Evolutionary conservation across 2,113 vertebrate species (phyloP), one percentile per base, ranked within the genome.

Genomic region (Callipepla californica): DNA sequence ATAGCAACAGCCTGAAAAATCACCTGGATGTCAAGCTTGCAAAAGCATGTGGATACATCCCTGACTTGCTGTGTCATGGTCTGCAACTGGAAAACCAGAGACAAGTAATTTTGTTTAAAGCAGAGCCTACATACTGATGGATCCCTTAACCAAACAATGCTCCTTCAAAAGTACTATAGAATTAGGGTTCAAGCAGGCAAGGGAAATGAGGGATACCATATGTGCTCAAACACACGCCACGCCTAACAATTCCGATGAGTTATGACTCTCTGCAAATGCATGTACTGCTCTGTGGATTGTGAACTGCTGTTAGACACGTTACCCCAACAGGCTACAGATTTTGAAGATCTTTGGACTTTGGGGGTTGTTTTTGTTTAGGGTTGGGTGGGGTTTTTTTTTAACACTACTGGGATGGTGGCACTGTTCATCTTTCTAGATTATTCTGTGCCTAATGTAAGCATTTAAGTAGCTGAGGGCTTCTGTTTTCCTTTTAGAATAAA

Each of bases 401-500:
- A 53, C 1, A 3, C 66, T 92, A 6, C 51, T 78, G 83, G 61
- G 77, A 80, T 85, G 38, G 93, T 32, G 8, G 25, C 25, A 78
- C 47, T 81, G 44, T 90, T 94, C 83, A 86, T 95, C 61, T 86
- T 94, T 40, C 57, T 45, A 36, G 65, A 78, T 55, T 65, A 65
- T 86, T 92, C 85, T 93, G 40, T 75, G 51, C 32, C 80, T 94
- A 92, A 94, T 94, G 13, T 65, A 81, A 84, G 53, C 48, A 44
- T 65, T 90, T 82, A 63, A 55, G 77, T 93, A 92, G 73, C 82
- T 88, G 61, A 90, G 69, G 74, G 69, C 57, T 90, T 94, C 90
- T 86, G 58, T 95, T 96, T 94, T 93, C 68, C 53, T 89, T 92
- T 81, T 48, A 45, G 77, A 92, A 57, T 72, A 90, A 80, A 84